Base-by-base conservation (phyloP, 1,140 invertebrate species). In the Drepana arcuata region DNA sequence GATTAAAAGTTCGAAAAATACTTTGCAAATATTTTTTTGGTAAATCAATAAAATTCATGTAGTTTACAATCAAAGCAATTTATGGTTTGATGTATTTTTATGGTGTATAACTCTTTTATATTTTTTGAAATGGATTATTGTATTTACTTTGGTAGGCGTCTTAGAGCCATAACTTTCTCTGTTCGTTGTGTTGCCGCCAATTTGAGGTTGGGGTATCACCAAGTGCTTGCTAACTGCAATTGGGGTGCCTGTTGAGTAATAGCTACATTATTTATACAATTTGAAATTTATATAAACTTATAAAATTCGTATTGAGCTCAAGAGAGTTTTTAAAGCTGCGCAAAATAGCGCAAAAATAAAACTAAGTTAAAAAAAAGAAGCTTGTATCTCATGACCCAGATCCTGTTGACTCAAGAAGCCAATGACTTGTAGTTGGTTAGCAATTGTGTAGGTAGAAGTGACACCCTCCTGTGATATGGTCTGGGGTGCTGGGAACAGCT, bases 201-300 rank as follows among this genome's bases (percentile, higher is more conserved):
- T 16, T 55, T 81, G 71, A 21, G 72, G 58, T 48, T 86, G 87
- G 1, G 96, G 94, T 40, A 98, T 84, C 6, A 98, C 88, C 28
- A 98, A 85, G 83, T 99, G 96, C 14, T 95, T 87, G 28, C 95
- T 97, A 38, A 96, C 85, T 2, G 93, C 92, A 50, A 94, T 94
- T n/a, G 96, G 96, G 51, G 95, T 97, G n/a, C 95, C 93, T 84
- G 45, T 23, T 29, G 51, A 45, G n/a, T n/a, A n/a, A n/a, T n/a
- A n/a, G n/a, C n/a, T n/a, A n/a, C n/a, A n/a, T n/a, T n/a, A n/a
- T n/a, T n/a, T n/a, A n/a, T n/a, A n/a, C n/a, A n/a, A n/a, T n/a
- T n/a, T n/a, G n/a, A n/a, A n/a, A n/a, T n/a, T n/a, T n/a, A n/a
- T n/a, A n/a, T n/a, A n/a, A n/a, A n/a, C n/a, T n/a, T n/a, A n/a